phyloP scores from a whole-genome alignment of 2,113 vertebrate genomes.

The Zosterops lateralis region DNA sequence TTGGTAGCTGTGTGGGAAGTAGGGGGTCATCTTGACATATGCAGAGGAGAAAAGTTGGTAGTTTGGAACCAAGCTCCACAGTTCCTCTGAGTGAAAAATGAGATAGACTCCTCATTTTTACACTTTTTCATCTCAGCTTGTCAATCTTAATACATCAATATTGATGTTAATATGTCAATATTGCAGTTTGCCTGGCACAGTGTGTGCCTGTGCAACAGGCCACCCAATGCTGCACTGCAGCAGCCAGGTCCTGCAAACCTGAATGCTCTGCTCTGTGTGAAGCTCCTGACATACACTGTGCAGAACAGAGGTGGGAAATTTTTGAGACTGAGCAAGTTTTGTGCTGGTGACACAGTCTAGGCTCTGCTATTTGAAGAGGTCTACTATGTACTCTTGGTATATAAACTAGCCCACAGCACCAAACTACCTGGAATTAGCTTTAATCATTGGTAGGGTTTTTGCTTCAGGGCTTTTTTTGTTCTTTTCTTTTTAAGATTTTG shows the following conservation, averaged over 20 bases:
- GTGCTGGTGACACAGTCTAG: neutral
- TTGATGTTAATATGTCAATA: neutral
- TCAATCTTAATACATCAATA: neutral
- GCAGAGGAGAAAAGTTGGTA: neutral
- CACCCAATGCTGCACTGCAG: neutral
- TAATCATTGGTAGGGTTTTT: neutral
- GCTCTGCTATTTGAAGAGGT: neutral
- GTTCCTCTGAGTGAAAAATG: neutral
- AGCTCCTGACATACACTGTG: neutral
- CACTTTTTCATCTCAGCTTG: neutral
- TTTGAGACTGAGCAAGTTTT: neutral
- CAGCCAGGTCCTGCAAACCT: neutral
- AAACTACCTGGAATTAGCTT: neutral
- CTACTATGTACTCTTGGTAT: neutral
- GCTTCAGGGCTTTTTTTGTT: neutral
- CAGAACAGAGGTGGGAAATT: neutral
- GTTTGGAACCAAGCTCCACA: neutral
- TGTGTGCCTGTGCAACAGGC: neutral
- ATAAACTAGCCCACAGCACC: neutral
- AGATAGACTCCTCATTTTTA: neutral
- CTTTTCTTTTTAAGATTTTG: neutral
- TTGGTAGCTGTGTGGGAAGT: neutral
- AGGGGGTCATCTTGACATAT: neutral
- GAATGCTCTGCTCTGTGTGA: neutral
- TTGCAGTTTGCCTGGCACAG: neutral